Base-by-base conservation (phyloP, 1,140 invertebrate species). In the Campoletis sonorensis region DNA sequence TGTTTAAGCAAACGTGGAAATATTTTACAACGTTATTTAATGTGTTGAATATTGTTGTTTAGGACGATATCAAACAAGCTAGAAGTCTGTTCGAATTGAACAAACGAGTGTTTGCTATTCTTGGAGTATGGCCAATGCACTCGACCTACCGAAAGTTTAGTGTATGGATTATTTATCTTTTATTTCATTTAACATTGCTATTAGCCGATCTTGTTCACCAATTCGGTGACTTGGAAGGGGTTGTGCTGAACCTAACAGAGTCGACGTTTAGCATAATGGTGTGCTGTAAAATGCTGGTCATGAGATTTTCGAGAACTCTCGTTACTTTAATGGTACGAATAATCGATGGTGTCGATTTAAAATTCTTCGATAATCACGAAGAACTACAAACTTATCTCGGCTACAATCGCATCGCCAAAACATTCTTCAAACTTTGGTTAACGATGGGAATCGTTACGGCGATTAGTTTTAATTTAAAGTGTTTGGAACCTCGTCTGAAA, bases 351-450 rank as follows among this genome's bases (percentile, higher is more conserved):
- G 18, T 82, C 4, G 33, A 33, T 18, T 54, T 64, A 13, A 33
- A 45, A 15, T 54, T 54, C 21, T 82, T 79, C 45, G 61, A 67
- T 18, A 64, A 21, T 23, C 2, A 23, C 0, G 45, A 75, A 67
- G 81, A 82, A 40, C 78, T 78, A 30, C 26, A 81, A 64, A 72
- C 51, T 51, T 79, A 78, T 76, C 26, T 85, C 78, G 58, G 80
- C 82, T 86, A 86, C 72, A 72, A 80, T 72, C 7, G 23, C 1
- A 79, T 40, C 8, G 67, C 75, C 11, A 73, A 71, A 30, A 64
- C 21, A 18, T 82, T 82, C 23, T 51, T 82, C 37, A 79, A 58
- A n/a, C 54, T 76, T 54, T 68, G 67, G 37, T 7, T 64, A 21
- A 26, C 68, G n/a, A 45, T 79, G 37, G 67, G 67, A 33, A 33